These are phyloP conservation scores for Rhabdornis inornatus DNA, from an alignment of 2,113 vertebrate genomes.

Conservation along the genomic window DNA sequence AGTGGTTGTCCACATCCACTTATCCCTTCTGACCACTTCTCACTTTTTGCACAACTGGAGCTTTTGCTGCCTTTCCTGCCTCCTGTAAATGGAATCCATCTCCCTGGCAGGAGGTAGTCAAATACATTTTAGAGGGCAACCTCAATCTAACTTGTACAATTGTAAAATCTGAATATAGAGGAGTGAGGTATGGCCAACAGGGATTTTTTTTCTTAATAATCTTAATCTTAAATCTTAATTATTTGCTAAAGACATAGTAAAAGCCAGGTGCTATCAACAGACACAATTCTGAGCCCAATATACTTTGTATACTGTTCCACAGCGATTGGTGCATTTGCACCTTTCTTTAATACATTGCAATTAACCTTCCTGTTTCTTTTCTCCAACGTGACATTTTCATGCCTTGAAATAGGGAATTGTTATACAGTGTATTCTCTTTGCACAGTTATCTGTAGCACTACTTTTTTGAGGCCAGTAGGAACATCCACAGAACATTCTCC, in stretches of 20 bases:
- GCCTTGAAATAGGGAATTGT: slow-evolving; percentile 82
- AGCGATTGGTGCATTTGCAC: slow-evolving; percentile 72
- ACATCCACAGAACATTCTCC: slow-evolving; percentile 83
- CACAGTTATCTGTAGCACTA: slow-evolving; percentile 91
- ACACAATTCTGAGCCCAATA: slow-evolving; percentile 82
- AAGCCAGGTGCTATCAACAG: slow-evolving; percentile 86
- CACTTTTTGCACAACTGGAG: slow-evolving; percentile 98
- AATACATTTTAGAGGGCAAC: slow-evolving; percentile 78
- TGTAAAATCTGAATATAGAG: slow-evolving; percentile 84
- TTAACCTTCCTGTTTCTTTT: slow-evolving; percentile 73
- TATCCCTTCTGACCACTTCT: slow-evolving; percentile 99
- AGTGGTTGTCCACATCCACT: slow-evolving; percentile 95
- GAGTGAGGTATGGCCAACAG: slow-evolving; percentile 93
- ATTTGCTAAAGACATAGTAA: slow-evolving; percentile 82
- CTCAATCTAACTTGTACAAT: slow-evolving; percentile 77
- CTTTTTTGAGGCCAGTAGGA: slow-evolving; percentile 89
- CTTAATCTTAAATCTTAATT: slow-evolving; percentile 81
- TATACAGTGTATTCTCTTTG: slow-evolving; percentile 76
- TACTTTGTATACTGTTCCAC: slow-evolving; percentile 78
- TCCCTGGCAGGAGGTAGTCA: slow-evolving; percentile 96
- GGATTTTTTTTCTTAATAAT: slow-evolving; percentile 83
- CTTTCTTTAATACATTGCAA: slow-evolving; percentile 74
- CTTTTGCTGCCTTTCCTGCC: slow-evolving; percentile 91
- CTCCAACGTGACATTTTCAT: slow-evolving; percentile 74
- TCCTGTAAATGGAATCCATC: slow-evolving; percentile 93